phyloP scores from a whole-genome alignment of 1,140 invertebrate genomes.

The Cydia pomonella region DNA sequence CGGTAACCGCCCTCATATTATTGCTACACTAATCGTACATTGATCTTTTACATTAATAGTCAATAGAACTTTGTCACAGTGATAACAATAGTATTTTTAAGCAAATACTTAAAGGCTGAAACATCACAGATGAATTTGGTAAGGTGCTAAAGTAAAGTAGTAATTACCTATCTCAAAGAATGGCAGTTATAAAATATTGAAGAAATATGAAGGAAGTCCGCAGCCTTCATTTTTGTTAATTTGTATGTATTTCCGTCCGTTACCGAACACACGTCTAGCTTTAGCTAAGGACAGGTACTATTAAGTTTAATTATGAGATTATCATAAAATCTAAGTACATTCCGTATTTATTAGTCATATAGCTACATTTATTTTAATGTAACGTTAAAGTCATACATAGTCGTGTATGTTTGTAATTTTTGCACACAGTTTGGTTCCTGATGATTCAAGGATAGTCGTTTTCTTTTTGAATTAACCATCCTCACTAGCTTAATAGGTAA shows the following conservation, averaged over 20 bases:
- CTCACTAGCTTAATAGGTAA: background rate
- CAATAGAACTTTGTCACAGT: constrained; percentile 71
- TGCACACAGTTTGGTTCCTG: constrained; percentile 45
- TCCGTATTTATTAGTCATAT: constrained; percentile 70
- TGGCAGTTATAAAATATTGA: constrained; percentile 53
- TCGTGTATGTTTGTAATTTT: constrained; percentile 44
- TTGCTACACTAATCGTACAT: constrained; percentile 36
- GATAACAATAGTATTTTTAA: constrained; percentile 68
- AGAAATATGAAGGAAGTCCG: constrained; percentile 59
- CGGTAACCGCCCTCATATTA: constrained; percentile 66
- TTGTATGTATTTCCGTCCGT: constrained; percentile 78
- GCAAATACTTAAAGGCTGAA: constrained; percentile 76
- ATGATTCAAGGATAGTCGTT: background rate
- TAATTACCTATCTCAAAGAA: constrained; percentile 65
- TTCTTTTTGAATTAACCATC: background rate
- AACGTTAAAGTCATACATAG: constrained; percentile 46
- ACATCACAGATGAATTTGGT: constrained; percentile 77
- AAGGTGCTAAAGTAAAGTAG: constrained; percentile 76
- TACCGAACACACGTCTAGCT: constrained; percentile 75
- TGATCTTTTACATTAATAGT: constrained; percentile 56
- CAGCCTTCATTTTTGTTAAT: constrained; percentile 73
- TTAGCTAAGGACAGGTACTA: constrained; percentile 70
- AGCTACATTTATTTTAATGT: constrained; percentile 43
- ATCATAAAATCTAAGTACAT: constrained; percentile 56
- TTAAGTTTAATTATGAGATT: constrained; percentile 67